These are phyloP conservation scores for Philopotamus ludificatus DNA, from an alignment of 1,140 invertebrate genomes.

Conservation along the genomic window DNA sequence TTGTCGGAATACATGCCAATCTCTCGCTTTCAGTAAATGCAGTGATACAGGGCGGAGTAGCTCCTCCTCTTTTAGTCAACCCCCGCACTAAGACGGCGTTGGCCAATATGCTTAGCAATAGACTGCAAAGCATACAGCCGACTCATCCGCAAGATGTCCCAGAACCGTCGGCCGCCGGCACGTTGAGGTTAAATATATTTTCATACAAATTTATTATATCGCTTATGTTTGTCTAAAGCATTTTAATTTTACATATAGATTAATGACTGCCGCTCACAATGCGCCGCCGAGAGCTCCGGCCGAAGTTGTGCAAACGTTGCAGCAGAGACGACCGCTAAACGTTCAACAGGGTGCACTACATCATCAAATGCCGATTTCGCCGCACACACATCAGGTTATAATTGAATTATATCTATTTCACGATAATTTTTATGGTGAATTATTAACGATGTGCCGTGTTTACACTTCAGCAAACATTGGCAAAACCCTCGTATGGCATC, in stretches of 20 bases:
- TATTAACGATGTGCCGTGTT: neutral
- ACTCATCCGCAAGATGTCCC: conserved; percentile 44
- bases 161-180: conserved; percentile 69
- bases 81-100: conserved; percentile 93
- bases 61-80: conserved; percentile 69
- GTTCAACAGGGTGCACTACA: conserved; percentile 26
- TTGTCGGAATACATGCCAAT: neutral
- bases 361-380: conserved; percentile 29
- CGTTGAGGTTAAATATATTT: conserved; percentile 53
- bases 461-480: conserved; percentile 2
- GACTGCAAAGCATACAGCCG: conserved; percentile 64
- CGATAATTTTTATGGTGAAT: neutral
- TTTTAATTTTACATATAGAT: conserved; percentile 46
- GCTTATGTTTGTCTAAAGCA: neutral
- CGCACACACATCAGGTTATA: conserved; percentile 32
- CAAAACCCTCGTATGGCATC: conserved; percentile 8
- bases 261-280: conserved; percentile 81
- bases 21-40: conserved; percentile 31
- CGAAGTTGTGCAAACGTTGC: conserved; percentile 48
- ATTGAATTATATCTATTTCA: neutral
- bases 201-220: neutral
- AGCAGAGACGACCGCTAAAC: conserved; percentile 36
- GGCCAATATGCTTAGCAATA: conserved; percentile 89
- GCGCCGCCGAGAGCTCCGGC: conserved; percentile 53
- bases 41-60: conserved; percentile 45